Percentiles rank a stretch among this genome's conserved stretches.
Evolutionary conservation across 2,113 vertebrate genomes (phyloP).

Genomic region (Lichenostomus cassidix): DNA sequence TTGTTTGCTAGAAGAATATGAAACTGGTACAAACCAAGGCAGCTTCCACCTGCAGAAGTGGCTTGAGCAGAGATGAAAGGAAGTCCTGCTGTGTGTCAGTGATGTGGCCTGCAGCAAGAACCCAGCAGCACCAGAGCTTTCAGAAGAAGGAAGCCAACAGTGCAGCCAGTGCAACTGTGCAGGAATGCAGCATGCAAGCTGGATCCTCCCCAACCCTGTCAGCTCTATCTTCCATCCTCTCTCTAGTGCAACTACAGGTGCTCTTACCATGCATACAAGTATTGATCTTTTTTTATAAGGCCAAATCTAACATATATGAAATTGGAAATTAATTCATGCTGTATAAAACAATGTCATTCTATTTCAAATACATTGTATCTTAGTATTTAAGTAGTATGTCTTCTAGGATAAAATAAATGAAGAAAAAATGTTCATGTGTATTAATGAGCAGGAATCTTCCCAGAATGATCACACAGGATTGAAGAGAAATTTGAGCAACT

Average conservation of each 20-base stretch:
- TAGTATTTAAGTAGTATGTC: background rate
- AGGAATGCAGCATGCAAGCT: background rate
- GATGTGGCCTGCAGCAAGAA: background rate
- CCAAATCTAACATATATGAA: background rate
- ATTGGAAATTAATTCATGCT: background rate
- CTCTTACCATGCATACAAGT: background rate
- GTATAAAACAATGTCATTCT: background rate
- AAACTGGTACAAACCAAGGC: background rate
- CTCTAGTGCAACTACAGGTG: background rate
- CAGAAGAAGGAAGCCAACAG: background rate
- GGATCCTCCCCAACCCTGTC: background rate
- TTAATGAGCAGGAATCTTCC: background rate
- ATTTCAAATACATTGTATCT: background rate
- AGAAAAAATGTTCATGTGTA: background rate
- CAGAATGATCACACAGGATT: background rate
- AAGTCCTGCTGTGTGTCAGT: background rate
- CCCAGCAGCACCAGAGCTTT: background rate
- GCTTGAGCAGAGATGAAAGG: background rate
- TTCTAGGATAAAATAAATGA: background rate
- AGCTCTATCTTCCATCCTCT: background rate
- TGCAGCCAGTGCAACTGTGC: background rate
- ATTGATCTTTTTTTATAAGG: background rate
- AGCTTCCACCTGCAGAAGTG: background rate
- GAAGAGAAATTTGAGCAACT: background rate
- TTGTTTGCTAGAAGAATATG: background rate